Evolutionary conservation across 2,113 vertebrate genomes (phyloP).

Genomic region (Rhynchomys soricoides): DNA sequence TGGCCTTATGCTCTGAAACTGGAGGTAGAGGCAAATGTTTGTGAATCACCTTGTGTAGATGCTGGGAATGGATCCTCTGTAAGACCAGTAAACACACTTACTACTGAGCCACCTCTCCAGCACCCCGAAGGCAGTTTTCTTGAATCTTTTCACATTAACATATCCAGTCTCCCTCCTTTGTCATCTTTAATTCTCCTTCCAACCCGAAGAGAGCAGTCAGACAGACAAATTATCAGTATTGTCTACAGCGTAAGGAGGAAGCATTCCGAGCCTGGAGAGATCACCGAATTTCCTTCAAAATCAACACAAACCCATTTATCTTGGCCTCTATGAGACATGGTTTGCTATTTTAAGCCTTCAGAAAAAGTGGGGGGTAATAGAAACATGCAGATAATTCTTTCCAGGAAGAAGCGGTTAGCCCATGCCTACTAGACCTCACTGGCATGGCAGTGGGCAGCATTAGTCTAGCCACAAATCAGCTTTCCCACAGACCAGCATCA

Average conservation of each 20-base stretch:
- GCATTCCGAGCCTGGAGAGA: not conserved
- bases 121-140: not conserved
- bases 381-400: not conserved
- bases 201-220: rapidly evolving
- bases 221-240: not conserved
- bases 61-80: not conserved
- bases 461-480: conserved; percentile 40
- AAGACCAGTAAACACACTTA: not conserved
- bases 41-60: not conserved
- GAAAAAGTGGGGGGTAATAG: not conserved
- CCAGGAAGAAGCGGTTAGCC: not conserved
- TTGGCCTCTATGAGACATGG: not conserved
- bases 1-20: too few species aligned
- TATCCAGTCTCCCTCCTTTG: not conserved
- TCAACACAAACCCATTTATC: not conserved
- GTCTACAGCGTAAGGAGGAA: not conserved
- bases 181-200: not conserved
- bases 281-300: not conserved
- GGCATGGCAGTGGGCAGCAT: rapidly evolving
- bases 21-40: not conserved
- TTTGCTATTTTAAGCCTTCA: not conserved
- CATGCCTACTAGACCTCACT: rapidly evolving
- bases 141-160: not conserved
- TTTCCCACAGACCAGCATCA: conserved; percentile 62
- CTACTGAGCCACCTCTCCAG: not conserved